A percentile compares a stretch with the other conserved stretches of the same genome.
phyloP scores from a whole-genome alignment of 2,113 vertebrate species.

The Campylomormyrus numenius region DNA sequence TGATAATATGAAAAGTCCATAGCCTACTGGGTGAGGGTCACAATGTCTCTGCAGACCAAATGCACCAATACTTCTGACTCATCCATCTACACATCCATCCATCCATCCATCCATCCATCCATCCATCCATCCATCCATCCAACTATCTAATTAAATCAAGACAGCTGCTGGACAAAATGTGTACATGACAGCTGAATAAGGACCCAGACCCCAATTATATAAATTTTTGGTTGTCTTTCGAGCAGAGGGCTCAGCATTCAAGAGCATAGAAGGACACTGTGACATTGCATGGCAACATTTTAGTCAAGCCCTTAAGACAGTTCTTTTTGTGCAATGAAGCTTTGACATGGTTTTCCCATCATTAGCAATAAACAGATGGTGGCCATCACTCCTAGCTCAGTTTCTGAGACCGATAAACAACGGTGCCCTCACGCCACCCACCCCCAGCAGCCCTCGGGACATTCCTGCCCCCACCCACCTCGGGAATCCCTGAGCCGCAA shows the following conservation, averaged over 20 bases:
- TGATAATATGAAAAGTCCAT: not conserved
- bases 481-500: slow-evolving; percentile 95
- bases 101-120: not conserved
- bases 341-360: not conserved
- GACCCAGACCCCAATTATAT: not conserved
- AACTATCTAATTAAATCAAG: not conserved
- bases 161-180: not conserved
- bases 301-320: not conserved
- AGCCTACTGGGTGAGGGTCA: not conserved
- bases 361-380: not conserved
- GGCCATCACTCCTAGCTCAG: not conserved
- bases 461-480: slow-evolving; percentile 62
- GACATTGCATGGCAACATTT: not conserved
- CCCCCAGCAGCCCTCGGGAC: slow-evolving; percentile 79
- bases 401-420: not conserved
- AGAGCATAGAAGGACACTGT: not conserved
- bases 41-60: not conserved
- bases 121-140: no score
- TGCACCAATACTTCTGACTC: not conserved
- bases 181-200: not conserved
- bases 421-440: not conserved
- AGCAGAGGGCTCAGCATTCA: not conserved
- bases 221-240: not conserved
- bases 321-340: not conserved
- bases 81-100: not conserved